phyloP scores from a whole-genome alignment of 2,888 invertebrate species.

The Sphaeridia pumilis region DNA sequence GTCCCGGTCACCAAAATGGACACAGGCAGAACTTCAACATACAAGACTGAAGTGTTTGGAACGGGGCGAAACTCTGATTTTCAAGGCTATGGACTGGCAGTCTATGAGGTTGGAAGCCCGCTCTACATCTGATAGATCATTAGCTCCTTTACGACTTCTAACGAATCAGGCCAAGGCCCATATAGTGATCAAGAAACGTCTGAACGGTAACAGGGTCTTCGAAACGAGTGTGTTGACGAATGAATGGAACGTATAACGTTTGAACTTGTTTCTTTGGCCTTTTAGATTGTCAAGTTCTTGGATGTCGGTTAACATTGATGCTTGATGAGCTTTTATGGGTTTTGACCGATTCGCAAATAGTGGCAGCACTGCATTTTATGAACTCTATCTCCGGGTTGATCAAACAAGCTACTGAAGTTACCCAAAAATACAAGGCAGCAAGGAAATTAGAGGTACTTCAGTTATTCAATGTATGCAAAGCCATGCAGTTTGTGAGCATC shows the following conservation, averaged over 20 bases:
- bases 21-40: slow-evolving; percentile 70
- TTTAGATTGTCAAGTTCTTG: slow-evolving; percentile 82
- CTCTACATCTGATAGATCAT: slow-evolving; percentile 56
- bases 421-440: slow-evolving; percentile 69
- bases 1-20: slow-evolving; percentile 86
- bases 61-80: slow-evolving; percentile 80
- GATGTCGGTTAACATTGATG: slow-evolving; percentile 79
- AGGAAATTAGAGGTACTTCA: slow-evolving; percentile 59
- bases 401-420: slow-evolving; percentile 64
- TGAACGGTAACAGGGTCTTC: too few relatives aligned
- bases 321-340: too few relatives aligned
- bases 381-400: slow-evolving; percentile 73
- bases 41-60: slow-evolving; percentile 83
- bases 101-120: slow-evolving; percentile 89
- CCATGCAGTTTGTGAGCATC: too few relatives aligned
- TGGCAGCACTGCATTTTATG: slow-evolving; percentile 81
- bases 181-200: slow-evolving; percentile 87
- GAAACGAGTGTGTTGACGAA: too few relatives aligned
- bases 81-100: slow-evolving; percentile 97
- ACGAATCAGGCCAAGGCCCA: slow-evolving; percentile 90
- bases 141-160: slow-evolving; percentile 80
- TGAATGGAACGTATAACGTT: not conserved
- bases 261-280: too few relatives aligned
- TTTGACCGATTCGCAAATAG: slow-evolving; percentile 83
- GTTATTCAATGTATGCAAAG: too few relatives aligned